Conservation (phyloP, 2,113 vertebrate genomes). For the Aplodontia rufa region DNA sequence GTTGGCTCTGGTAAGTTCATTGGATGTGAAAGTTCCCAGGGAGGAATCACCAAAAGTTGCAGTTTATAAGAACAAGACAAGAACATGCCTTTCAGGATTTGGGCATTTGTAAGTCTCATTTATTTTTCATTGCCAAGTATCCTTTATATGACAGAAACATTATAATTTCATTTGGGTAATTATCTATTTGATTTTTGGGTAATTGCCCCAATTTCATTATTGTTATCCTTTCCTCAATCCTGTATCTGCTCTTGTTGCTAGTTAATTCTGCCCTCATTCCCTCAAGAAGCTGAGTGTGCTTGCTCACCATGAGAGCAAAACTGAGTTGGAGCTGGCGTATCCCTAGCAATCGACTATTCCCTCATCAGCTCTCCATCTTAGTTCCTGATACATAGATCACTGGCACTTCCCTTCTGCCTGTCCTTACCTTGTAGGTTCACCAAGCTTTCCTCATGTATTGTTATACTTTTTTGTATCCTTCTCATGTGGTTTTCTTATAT, state of each 20-base stretch:
- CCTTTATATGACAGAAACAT: not conserved
- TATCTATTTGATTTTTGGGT: not conserved
- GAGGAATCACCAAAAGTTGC: not conserved
- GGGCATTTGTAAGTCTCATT: not conserved
- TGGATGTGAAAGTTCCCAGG: not conserved
- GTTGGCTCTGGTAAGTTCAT: not conserved
- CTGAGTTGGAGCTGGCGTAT: not conserved
- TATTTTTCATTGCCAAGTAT: not conserved
- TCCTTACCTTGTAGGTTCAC: not conserved
- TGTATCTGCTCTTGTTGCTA: not conserved
- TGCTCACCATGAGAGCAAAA: not conserved
- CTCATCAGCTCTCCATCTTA: not conserved
- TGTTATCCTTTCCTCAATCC: not conserved
- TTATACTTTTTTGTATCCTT: not conserved
- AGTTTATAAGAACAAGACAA: not conserved
- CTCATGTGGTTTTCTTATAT: not conserved
- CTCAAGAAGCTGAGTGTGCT: not conserved
- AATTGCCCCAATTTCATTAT: not conserved
- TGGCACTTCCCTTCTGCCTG: not conserved
- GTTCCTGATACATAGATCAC: not conserved
- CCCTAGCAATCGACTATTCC: not conserved
- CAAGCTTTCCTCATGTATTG: not conserved
- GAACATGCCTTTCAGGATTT: not conserved
- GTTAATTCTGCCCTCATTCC: not conserved
- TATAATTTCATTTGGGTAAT: not conserved